Evolutionary conservation across 1,140 invertebrate genomes (phyloP).

Genomic region (Sitodiplosis mosellana): DNA sequence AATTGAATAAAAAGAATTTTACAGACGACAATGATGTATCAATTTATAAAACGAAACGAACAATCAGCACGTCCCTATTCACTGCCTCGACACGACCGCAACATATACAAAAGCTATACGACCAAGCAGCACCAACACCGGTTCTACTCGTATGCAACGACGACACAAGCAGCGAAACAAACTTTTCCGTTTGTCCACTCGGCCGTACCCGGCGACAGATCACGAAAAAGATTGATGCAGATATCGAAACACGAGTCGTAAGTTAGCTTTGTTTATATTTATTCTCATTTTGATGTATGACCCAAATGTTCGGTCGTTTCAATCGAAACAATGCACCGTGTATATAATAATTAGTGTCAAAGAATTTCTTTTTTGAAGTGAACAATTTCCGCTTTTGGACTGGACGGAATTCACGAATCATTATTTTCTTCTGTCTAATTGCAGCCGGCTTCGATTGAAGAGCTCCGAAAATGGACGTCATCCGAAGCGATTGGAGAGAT

Average conservation of each 20-base stretch:
- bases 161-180: conserved; percentile 28
- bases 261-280: conserved; percentile 23
- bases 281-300: not conserved
- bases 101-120: conserved; percentile 48
- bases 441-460: conserved; percentile 60
- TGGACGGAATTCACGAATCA: too few species aligned
- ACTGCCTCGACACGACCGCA: conserved; percentile 36
- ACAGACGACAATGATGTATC: too few species aligned
- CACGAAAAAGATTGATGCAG: conserved; percentile 49
- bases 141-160: conserved; percentile 31
- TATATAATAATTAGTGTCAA: too few species aligned
- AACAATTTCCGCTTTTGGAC: too few species aligned
- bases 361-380: too few species aligned
- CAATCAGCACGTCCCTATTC: conserved; percentile 46
- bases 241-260: conserved; percentile 75
- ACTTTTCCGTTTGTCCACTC: conserved; percentile 50
- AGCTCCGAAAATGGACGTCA: conserved; percentile 66
- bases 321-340: too few species aligned
- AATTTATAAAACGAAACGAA: conserved; percentile 39
- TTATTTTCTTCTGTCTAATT: conserved; percentile 5
- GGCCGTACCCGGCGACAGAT: conserved; percentile 45
- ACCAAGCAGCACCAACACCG: conserved; percentile 39
- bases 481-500: conserved; percentile 63
- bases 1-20: too few species aligned
- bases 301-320: too few species aligned